phyloP scores from a whole-genome alignment of 2,888 invertebrate species.

The Tipula confusa region DNA sequence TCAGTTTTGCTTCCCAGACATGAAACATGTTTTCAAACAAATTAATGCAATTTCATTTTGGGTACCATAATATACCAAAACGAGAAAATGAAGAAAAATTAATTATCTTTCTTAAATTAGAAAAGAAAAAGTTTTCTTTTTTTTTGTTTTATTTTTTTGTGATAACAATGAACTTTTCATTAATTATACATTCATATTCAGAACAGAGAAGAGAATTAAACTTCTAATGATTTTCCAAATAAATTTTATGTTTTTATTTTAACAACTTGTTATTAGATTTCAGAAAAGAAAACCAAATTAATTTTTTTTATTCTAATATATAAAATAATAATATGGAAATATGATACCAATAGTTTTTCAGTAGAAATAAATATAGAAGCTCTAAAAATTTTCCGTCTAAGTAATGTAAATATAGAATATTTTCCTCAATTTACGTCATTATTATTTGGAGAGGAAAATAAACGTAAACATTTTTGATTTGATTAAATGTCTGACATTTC shows the following conservation, averaged over 20 bases:
- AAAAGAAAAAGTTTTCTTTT: background rate
- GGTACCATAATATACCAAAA: background rate
- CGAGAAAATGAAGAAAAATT: background rate
- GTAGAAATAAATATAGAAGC: background rate
- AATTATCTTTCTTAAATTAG: slow-evolving; percentile 9
- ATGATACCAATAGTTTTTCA: background rate
- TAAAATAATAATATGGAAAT: background rate
- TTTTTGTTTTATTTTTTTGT: background rate
- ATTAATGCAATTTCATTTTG: background rate
- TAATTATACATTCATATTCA: background rate
- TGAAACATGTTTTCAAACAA: background rate
- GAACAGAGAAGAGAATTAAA: background rate
- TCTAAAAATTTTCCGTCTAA: background rate
- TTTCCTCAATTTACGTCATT: background rate
- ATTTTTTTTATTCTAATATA: background rate
- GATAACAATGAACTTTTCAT: slow-evolving; percentile 14
- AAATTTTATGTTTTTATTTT: background rate
- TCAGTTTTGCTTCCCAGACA: background rate
- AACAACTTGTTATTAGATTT: background rate
- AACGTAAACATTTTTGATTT: background rate
- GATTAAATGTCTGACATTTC: background rate
- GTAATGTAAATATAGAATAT: background rate
- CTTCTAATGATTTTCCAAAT: background rate
- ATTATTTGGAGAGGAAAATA: background rate
- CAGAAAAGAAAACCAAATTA: background rate